phyloP scores from a whole-genome alignment of 1,140 invertebrate genomes.

The Calephelis virginiensis region DNA sequence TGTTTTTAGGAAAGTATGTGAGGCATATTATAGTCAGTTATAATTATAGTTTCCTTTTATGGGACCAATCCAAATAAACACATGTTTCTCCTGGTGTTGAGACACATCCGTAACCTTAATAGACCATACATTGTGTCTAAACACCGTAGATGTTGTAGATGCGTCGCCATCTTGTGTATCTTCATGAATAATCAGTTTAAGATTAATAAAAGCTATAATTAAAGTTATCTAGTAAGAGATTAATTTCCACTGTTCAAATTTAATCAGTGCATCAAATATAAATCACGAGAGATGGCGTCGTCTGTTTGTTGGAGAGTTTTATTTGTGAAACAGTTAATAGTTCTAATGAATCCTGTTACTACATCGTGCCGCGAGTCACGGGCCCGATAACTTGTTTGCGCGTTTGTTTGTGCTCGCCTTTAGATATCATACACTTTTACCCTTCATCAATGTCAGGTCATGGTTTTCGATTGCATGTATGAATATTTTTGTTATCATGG shows the following conservation, averaged over 20 bases:
- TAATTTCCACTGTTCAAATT: conserved; percentile 3
- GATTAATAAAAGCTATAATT: not conserved
- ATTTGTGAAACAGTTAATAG: conserved; percentile 14
- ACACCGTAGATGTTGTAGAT: no score
- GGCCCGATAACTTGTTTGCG: not conserved
- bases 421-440: not conserved
- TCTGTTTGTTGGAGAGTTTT: conserved; percentile 5
- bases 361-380: not conserved
- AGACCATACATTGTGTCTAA: no score
- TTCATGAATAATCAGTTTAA: not conserved
- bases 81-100: no score
- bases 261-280: conserved; percentile 6
- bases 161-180: no score
- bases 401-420: conserved; percentile 5
- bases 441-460: no score
- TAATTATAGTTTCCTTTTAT: no score
- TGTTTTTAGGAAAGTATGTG: no score
- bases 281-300: conserved; percentile 11
- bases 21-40: no score
- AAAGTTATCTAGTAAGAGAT: not conserved
- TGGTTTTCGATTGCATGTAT: no score
- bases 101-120: no score
- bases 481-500: no score
- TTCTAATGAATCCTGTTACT: conserved; percentile 5
- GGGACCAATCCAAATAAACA: no score